Base-by-base conservation (phyloP, 2,888 invertebrate genomes). In the Rhopalosiphum nymphaeae region DNA sequence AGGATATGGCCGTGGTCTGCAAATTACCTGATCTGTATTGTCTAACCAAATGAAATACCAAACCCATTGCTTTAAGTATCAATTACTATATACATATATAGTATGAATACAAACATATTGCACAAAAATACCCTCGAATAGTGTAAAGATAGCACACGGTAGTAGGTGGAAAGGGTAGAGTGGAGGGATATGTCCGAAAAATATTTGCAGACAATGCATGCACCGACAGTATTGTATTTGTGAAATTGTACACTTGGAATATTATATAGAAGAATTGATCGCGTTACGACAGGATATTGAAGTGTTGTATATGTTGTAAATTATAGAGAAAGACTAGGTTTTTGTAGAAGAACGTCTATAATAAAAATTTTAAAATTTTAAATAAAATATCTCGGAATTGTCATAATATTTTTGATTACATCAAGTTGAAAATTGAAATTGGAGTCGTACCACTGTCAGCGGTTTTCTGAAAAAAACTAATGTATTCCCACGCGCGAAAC, bases 391-490 rank as follows among this genome's bases (percentile, higher is more conserved):
- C 44, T 56, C 29, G 85, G 91, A 85, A 46, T 85, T 44, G 85
- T 49, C 16, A 42, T 16, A 42, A 84, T 7, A 36, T 29, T 49
- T 84, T 85, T n/a, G 85, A 92, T 87, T 36, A 61, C 86, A 16
- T 44, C 21, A 2, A 57, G 44, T 26, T 5, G 67, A 88, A 88
- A 57, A 67, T 92, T 67, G 87, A 92, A 92, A 92, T 92, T 67
- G 26, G 92, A 92, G 49, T 53, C 92, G 92, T 61, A 78, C 36
- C 29, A 78, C 36, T 36, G 92, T 42, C 53, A 26, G 26, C 57
- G 86, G 36, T 53, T 67, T 92, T 92, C 88, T 36, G 16, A n/a
- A 67, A 78, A 92, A 88, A 92, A 49, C 61, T 11, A 29, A 25
- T 46, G 92, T 44, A 44, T 67, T 92, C 88, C 87, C 92, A 92